These are phyloP conservation scores for Perizoma affinitatum DNA, from an alignment of 2,888 invertebrate species.

Conservation along the genomic window DNA sequence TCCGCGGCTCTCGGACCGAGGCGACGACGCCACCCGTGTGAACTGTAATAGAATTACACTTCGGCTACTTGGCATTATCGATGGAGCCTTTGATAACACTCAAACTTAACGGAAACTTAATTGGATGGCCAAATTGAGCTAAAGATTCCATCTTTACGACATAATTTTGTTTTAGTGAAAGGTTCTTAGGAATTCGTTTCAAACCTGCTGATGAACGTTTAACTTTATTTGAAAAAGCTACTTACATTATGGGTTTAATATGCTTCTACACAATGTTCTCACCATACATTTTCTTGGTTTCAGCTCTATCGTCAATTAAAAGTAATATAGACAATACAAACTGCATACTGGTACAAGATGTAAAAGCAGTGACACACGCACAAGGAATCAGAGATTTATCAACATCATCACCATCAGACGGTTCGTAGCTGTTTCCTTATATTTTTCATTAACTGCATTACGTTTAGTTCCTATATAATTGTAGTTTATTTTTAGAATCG, in stretches of 20 bases:
- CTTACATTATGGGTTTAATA: constrained; percentile 5
- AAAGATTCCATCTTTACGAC: constrained; percentile 55
- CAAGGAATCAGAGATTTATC: constrained; percentile 90
- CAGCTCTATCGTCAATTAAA: constrained; percentile 96
- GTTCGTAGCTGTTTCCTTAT: constrained; percentile 48
- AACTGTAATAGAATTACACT: constrained; percentile 66
- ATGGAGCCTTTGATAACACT: constrained; percentile 63
- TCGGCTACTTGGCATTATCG: constrained; percentile 67
- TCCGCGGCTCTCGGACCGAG: constrained; percentile 52
- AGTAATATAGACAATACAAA: constrained; percentile 94
- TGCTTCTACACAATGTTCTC: constrained; percentile 3
- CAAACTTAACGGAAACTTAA: constrained; percentile 68
- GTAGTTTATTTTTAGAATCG: constrained; percentile 85
- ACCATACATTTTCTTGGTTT: constrained; percentile 66
- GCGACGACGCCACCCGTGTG: constrained; percentile 50
- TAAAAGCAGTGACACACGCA: constrained; percentile 94
- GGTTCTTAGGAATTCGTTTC: constrained; percentile 29
- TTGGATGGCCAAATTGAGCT: constrained; percentile 62
- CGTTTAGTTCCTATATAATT: constrained; percentile 24
- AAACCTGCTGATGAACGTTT: constrained; percentile 23
- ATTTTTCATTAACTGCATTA: constrained; percentile 5
- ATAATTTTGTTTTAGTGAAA: constrained; percentile 45
- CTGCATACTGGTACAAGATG: constrained; percentile 95
- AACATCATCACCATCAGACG: constrained; percentile 78
- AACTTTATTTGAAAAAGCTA: constrained; percentile 20